Conservation (phyloP, 2,797 vertebrate species). For the Phrynocephalus vlangalii region DNA sequence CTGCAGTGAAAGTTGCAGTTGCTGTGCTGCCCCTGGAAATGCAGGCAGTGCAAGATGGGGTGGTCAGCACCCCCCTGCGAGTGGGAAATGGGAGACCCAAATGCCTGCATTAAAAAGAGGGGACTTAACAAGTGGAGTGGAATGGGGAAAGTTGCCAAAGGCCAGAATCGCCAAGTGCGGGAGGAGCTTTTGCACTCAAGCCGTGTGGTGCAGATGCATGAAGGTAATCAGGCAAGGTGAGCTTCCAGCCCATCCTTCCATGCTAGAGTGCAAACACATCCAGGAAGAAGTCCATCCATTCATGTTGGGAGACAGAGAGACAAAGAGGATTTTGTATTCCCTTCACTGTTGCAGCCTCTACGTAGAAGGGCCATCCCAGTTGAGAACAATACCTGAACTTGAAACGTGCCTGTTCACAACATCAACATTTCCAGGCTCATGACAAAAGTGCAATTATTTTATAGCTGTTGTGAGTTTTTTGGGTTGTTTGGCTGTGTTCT, state of each 20-base stretch:
- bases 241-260: too few relatives aligned
- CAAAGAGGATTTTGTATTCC: background rate
- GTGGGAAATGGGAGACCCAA: background rate
- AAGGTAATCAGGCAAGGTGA: too few relatives aligned
- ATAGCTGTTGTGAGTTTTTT: too few relatives aligned
- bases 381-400: background rate
- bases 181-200: too few relatives aligned
- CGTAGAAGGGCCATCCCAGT: background rate
- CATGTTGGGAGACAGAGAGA: background rate
- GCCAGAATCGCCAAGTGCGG: too few relatives aligned
- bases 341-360: background rate
- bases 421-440: background rate
- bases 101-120: background rate
- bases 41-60: accelerated
- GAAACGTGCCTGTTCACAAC: background rate
- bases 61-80: background rate
- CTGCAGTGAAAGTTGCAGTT: background rate
- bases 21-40: accelerated
- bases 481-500: too few relatives aligned
- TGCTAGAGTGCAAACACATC: too few relatives aligned
- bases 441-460: background rate
- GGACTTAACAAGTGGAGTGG: background rate
- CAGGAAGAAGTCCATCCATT: background rate
- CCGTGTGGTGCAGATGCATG: too few relatives aligned
- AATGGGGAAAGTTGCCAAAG: too few relatives aligned